A percentile compares a stretch with the other conserved stretches of the same genome.
These are phyloP conservation scores for Leptinotarsa haldemani DNA, from an alignment of 2,888 invertebrate species.

Conservation along the genomic window DNA sequence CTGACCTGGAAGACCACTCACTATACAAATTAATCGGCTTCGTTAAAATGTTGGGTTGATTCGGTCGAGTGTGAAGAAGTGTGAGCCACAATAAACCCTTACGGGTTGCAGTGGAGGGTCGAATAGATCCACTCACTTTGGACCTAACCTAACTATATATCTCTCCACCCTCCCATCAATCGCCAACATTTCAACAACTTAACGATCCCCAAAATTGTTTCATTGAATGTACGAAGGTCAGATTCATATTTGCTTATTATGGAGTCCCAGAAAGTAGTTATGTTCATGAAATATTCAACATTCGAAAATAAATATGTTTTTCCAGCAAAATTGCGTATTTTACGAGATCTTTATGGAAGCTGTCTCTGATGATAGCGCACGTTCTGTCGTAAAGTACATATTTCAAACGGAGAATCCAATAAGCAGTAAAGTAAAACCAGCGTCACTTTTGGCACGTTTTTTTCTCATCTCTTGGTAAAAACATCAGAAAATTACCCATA, in stretches of 20 bases:
- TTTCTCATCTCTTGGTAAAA: neutral
- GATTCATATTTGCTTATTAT: neutral
- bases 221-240: neutral
- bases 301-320: neutral
- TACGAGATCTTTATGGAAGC: neutral
- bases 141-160: too few relatives aligned
- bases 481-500: conserved; percentile 1
- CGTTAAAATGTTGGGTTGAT: too few relatives aligned
- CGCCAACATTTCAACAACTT: too few relatives aligned
- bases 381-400: conserved; percentile 12
- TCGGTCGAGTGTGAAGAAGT: too few relatives aligned
- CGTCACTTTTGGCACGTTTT: neutral
- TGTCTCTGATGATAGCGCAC: conserved; percentile 11
- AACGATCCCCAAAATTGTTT: too few relatives aligned
- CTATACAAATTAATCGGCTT: too few relatives aligned
- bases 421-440: conserved; percentile 22
- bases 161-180: too few relatives aligned
- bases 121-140: too few relatives aligned
- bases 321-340: neutral
- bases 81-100: too few relatives aligned
- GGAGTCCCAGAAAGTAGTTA: neutral
- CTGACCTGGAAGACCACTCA: too few relatives aligned
- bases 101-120: too few relatives aligned
- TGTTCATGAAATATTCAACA: neutral
- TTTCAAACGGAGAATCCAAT: conserved; percentile 23